phyloP scores from a whole-genome alignment of 2,797 vertebrate genomes.

The Jordanella pulchra region DNA sequence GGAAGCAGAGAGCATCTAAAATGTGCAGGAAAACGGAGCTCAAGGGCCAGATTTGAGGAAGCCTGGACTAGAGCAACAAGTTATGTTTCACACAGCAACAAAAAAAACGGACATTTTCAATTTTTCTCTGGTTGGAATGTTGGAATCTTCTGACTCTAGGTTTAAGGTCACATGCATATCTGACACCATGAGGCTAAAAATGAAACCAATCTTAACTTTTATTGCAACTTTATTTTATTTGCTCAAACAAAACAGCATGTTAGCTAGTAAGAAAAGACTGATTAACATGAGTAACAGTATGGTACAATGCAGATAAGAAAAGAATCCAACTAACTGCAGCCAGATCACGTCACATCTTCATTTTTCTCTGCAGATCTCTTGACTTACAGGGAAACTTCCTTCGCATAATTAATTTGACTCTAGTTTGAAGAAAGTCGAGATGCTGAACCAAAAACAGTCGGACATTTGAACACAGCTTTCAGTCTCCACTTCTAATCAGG shows the following conservation, averaged over 20 bases:
- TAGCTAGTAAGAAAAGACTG: slow-evolving; percentile 95
- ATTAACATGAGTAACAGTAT: slow-evolving; percentile 87
- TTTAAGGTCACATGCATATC: not conserved
- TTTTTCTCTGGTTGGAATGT: too few relatives aligned
- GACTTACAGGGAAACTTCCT: slow-evolving; percentile 76
- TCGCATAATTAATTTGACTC: slow-evolving; percentile 37
- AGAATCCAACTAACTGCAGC: slow-evolving; percentile 73
- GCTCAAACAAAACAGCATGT: slow-evolving; percentile 92
- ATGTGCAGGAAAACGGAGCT: too few relatives aligned
- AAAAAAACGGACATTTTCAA: too few relatives aligned
- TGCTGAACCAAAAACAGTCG: slow-evolving; percentile 40
- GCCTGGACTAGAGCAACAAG: too few relatives aligned
- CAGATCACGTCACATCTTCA: slow-evolving; percentile 44
- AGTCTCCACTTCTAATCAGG: slow-evolving; percentile 42
- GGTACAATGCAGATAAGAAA: slow-evolving; percentile 86
- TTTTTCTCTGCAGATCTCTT: slow-evolving; percentile 45
- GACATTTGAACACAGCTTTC: slow-evolving; percentile 51
- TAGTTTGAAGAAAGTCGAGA: slow-evolving; percentile 50
- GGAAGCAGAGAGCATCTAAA: too few relatives aligned
- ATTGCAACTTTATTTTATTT: slow-evolving; percentile 97
- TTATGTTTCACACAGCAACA: too few relatives aligned
- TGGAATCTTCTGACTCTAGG: too few relatives aligned
- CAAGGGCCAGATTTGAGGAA: too few relatives aligned
- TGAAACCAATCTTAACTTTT: slow-evolving; percentile 67
- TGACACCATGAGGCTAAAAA: slow-evolving; percentile 1